Conservation (phyloP, 2,113 vertebrate species). For the Carassius carassius region DNA sequence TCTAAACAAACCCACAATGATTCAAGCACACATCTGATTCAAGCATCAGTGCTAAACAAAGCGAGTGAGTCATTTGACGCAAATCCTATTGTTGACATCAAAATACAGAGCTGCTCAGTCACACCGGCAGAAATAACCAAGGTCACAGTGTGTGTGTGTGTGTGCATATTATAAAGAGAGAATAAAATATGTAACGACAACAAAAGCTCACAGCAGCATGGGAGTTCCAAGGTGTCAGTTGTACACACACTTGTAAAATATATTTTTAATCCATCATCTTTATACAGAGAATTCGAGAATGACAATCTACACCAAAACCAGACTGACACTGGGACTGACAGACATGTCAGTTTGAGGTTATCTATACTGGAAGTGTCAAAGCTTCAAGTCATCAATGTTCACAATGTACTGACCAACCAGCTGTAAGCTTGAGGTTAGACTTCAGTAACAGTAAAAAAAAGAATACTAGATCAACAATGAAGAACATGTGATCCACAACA, state of each 20-base stretch:
- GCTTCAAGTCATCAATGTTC: neutral
- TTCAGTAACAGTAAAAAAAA: neutral
- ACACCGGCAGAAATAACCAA: constrained; percentile 36
- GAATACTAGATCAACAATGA: no score
- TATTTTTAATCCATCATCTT: neutral
- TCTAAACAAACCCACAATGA: neutral
- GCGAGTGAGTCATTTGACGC: constrained; percentile 22
- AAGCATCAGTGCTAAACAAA: constrained; percentile 22
- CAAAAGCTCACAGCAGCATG: neutral
- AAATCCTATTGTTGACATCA: constrained; percentile 18
- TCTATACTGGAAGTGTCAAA: neutral
- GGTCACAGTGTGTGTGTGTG: neutral
- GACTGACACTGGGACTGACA: no score
- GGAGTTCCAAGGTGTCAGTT: neutral
- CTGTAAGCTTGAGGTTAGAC: neutral
- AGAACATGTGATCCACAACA: no score
- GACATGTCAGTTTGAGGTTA: neutral
- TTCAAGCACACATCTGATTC: neutral
- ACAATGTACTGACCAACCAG: neutral
- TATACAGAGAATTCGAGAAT: neutral
- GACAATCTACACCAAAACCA: no score
- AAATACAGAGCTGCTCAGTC: constrained; percentile 41
- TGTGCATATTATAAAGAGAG: neutral
- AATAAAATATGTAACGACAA: neutral
- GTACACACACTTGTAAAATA: neutral